A percentile compares a stretch with the other conserved stretches of the same genome.
Evolutionary conservation across 2,113 vertebrate genomes (phyloP).

Genomic region (Alectura lathami): DNA sequence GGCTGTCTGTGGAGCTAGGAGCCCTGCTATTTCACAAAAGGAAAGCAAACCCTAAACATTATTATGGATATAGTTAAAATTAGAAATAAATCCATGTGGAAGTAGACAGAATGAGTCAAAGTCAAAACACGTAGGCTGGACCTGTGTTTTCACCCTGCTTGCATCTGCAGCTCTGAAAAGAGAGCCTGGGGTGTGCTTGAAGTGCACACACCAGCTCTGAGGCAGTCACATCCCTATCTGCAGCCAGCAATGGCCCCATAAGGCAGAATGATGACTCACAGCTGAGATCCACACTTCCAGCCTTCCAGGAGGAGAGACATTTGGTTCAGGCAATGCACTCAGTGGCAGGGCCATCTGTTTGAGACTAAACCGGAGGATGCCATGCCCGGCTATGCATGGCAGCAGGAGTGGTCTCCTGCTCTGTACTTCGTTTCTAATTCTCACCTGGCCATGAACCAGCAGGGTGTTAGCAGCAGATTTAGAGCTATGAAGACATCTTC

Average conservation of each 20-base stretch:
- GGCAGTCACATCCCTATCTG: not conserved
- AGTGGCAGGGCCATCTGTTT: not conserved
- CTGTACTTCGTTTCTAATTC: not conserved
- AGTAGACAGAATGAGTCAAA: not conserved
- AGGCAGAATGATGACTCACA: not conserved
- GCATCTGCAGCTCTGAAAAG: not conserved
- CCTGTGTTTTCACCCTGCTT: not conserved
- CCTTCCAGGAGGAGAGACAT: not conserved
- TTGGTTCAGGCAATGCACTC: not conserved
- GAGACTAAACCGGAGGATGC: not conserved
- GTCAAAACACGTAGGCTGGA: not conserved
- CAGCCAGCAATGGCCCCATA: not conserved
- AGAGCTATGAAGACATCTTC: slow-evolving; percentile 12
- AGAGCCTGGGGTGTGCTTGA: not conserved
- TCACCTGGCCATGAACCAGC: slow-evolving; percentile 47
- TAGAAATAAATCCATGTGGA: slow-evolving; percentile 29
- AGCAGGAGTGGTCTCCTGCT: not conserved
- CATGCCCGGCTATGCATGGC: not conserved
- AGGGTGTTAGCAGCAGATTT: slow-evolving; percentile 27
- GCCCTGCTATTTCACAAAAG: not conserved
- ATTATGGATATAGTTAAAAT: slow-evolving; percentile 34
- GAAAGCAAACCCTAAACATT: not conserved
- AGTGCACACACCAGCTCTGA: not conserved
- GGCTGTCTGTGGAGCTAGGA: not conserved
- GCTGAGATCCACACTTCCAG: not conserved